Evolutionary conservation across 2,797 vertebrate species (phyloP).

Genomic region (Mus minutoides): DNA sequence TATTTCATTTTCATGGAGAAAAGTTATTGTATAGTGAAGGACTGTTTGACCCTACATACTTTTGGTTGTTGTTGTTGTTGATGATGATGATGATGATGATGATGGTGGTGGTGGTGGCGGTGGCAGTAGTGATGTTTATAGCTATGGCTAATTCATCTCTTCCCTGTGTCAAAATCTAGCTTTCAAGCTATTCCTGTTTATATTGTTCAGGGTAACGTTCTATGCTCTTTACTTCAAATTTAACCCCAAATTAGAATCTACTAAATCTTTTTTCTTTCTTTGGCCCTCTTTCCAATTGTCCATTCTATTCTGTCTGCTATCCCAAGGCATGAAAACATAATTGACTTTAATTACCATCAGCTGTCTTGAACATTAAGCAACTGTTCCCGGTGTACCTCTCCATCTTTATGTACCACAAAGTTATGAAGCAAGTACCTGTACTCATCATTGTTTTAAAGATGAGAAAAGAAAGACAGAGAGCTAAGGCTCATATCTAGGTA

Average conservation of each 20-base stretch:
- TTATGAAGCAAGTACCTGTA: neutral
- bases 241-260: neutral
- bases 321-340: neutral
- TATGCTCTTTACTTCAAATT: neutral
- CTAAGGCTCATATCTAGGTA: neutral
- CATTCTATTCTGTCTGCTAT: neutral
- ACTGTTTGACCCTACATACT: neutral
- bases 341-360: neutral
- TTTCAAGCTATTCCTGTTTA: neutral
- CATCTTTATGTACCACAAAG: neutral
- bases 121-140: neutral
- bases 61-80: neutral
- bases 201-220: neutral
- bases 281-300: neutral
- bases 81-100: too few species aligned
- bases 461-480: neutral
- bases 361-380: neutral
- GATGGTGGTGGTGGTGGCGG: too few species aligned
- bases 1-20: conserved; percentile 28
- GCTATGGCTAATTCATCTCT: neutral
- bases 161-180: neutral
- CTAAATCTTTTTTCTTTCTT: neutral
- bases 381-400: neutral
- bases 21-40: neutral
- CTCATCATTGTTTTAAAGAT: neutral